A percentile compares a stretch with the other conserved stretches of the same genome.
These are phyloP conservation scores for Zygogramma bicolorata DNA, from an alignment of 2,888 invertebrate species.

Conservation along the genomic window DNA sequence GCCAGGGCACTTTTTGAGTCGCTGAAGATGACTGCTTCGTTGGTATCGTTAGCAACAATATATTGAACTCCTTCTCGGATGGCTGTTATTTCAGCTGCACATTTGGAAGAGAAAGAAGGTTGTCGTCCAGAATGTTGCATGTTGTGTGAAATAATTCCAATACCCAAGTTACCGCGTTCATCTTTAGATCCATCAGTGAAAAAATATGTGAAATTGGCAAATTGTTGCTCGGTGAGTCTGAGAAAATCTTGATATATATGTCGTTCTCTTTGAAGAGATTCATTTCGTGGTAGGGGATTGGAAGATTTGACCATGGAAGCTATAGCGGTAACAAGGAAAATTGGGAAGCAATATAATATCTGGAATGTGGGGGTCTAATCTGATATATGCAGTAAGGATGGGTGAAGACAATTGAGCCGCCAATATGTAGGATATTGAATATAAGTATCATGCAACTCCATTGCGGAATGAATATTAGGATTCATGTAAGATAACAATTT, in stretches of 20 bases:
- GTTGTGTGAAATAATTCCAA: background rate
- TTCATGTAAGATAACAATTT: background rate
- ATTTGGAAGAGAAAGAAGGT: background rate
- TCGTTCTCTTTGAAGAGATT: background rate
- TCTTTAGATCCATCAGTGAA: slow-evolving; percentile 1
- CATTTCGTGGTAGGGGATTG: background rate
- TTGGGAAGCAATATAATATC: background rate
- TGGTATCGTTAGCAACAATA: background rate
- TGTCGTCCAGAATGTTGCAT: background rate
- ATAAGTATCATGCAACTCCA: background rate
- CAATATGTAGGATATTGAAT: background rate
- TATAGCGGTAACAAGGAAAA: background rate
- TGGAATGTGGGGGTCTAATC: too few species aligned
- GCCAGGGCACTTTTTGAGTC: too few species aligned
- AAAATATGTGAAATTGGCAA: background rate
- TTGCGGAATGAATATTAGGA: background rate
- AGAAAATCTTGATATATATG: background rate
- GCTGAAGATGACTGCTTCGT: too few species aligned
- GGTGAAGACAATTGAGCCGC: background rate
- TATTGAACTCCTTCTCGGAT: background rate
- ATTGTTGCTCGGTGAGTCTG: background rate
- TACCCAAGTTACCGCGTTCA: background rate
- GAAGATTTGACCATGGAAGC: background rate
- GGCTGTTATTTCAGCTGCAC: background rate
- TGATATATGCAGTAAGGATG: background rate